phyloP scores from a whole-genome alignment of 1,140 invertebrate species.

The Penaeus japonicus region DNA sequence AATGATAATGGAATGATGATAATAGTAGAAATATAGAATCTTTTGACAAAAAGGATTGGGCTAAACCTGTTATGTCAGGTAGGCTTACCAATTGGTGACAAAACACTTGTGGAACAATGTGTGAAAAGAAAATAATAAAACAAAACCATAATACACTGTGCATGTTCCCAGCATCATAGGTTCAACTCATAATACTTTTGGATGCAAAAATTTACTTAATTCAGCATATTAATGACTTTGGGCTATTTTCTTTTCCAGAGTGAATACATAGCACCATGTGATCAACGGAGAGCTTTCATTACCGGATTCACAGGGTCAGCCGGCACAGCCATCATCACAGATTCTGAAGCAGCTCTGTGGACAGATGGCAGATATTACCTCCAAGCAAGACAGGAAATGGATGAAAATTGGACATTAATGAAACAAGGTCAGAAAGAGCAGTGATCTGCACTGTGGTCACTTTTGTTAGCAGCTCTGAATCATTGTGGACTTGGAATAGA shows the following conservation, averaged over 20 bases:
- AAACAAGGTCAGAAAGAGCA: constrained; percentile 41
- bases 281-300: constrained; percentile 85
- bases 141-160: too few relatives aligned
- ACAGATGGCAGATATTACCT: constrained; percentile 94
- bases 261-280: constrained; percentile 88
- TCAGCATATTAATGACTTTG: neutral
- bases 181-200: too few relatives aligned
- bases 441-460: neutral
- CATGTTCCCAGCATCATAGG: too few relatives aligned
- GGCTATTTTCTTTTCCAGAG: constrained; percentile 68
- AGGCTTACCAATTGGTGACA: too few relatives aligned
- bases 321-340: constrained; percentile 86
- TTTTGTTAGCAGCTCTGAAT: too few relatives aligned
- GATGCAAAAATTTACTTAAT: neutral
- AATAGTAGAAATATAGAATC: too few relatives aligned
- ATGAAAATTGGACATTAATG: constrained; percentile 79
- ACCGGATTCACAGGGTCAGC: constrained; percentile 87
- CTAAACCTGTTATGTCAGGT: too few relatives aligned
- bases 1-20: too few relatives aligned
- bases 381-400: constrained; percentile 79
- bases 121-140: too few relatives aligned
- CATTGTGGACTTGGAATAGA: too few relatives aligned
- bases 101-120: too few relatives aligned
- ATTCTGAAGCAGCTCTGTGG: constrained; percentile 84
- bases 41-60: too few relatives aligned